phyloP scores from a whole-genome alignment of 1,140 invertebrate genomes.

The Luehdorfia chinensis region DNA sequence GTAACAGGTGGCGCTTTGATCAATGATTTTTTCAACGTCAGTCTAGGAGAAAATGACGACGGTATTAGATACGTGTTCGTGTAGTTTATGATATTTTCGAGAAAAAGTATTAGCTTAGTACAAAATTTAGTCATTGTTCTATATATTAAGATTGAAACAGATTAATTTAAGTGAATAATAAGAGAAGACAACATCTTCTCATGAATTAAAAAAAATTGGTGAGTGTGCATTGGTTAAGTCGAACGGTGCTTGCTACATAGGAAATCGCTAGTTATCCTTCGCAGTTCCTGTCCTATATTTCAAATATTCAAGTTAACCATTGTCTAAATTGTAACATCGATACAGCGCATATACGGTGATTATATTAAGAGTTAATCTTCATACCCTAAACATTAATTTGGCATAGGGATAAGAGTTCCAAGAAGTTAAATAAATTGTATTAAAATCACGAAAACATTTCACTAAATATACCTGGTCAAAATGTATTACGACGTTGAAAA shows the following conservation, averaged over 20 bases:
- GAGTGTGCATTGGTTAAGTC: constrained; percentile 57
- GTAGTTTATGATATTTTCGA: constrained; percentile 79
- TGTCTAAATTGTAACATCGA: constrained; percentile 3
- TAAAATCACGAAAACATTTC: no score
- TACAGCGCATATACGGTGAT: no score
- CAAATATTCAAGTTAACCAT: constrained; percentile 11
- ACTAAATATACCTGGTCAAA: no score
- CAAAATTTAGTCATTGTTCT: constrained; percentile 44
- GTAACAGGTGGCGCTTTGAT: constrained; percentile 63
- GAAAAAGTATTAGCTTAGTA: constrained; percentile 67
- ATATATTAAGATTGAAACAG: constrained; percentile 41
- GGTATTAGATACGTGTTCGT: constrained; percentile 77
- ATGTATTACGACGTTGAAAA: background rate
- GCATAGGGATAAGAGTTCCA: background rate
- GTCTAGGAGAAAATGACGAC: constrained; percentile 78
- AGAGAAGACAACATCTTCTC: constrained; percentile 51
- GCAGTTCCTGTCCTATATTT: constrained; percentile 32
- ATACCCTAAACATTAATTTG: constrained; percentile 1
- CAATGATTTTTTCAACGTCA: constrained; percentile 57
- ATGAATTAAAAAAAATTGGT: constrained; percentile 69
- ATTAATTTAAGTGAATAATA: constrained; percentile 60
- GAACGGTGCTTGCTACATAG: constrained; percentile 54
- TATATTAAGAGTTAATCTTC: background rate
- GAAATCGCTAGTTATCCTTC: constrained; percentile 56
- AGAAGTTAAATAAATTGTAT: constrained; percentile 8